Evolutionary conservation across 2,113 vertebrate species (phyloP), one percentile per base, ranked within the genome.

Genomic region (Sylvietta virens): DNA sequence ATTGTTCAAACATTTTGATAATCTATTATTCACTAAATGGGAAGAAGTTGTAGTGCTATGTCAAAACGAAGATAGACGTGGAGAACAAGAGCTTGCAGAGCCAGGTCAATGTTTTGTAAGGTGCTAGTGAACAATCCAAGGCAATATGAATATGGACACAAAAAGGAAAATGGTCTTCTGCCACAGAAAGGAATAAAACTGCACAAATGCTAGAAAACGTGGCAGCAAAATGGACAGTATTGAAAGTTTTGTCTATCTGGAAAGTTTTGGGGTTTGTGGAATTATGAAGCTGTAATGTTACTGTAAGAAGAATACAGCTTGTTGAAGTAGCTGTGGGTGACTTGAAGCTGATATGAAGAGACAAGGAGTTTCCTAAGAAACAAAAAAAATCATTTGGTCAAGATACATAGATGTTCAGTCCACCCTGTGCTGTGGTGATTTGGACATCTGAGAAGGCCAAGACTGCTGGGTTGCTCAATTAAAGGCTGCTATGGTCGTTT

Each of bases 141-240:
- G 35, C 61, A 56, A 81, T 71, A 37, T 5, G 14, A 83, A 77
- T 66, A 81, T 33, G 83, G 83, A 94, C 37, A 11, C 0, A 5
- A 69, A 60, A 92, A 81, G 71, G 81, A 58, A 90, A 93, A 86
- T 40, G 24, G 51, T 67, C 35, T 90, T 90, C 91, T 95, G 91
- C 77, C 70, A 92, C 86, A 81, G 61, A 81, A 81, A 85, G 77
- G 83, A 95, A 64, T 78, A 69, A 81, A 92, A 79, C 72, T 91
- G 50, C 90, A 77, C 33, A 72, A 89, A 72, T 57, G 51, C 40
- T 81, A 94, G 84, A 48, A 80, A 57, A 88, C 4, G 23, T 69
- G 82, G 71, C 73, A 94, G 81, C 81, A 85, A 86, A 92, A 86
- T 37, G 82, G 67, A 95, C 64, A 73, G 67, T 42, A 62, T 23